These are phyloP conservation scores for Pristiophorus japonicus DNA, from an alignment of 2,113 vertebrate genomes.

Conservation along the genomic window DNA sequence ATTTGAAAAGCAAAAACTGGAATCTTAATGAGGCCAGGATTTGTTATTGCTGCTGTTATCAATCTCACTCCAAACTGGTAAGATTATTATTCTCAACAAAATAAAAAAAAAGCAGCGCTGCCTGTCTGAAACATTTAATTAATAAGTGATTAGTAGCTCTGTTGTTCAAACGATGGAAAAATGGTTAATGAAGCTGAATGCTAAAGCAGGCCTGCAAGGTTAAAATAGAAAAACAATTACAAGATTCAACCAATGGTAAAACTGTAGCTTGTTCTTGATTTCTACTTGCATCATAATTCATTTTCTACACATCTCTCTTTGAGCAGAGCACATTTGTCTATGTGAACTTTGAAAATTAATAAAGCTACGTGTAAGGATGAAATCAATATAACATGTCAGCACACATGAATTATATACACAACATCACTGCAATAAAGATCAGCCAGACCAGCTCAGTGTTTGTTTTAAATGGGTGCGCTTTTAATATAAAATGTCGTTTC, in stretches of 20 bases:
- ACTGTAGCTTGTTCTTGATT: constrained; percentile 20
- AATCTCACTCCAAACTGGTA: not conserved
- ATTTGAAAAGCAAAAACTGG: constrained; percentile 3
- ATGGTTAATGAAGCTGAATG: constrained; percentile 30
- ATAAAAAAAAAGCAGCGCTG: not conserved
- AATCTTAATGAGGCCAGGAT: constrained; percentile 14
- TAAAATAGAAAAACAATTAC: constrained; percentile 32
- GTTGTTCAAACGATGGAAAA: constrained; percentile 14
- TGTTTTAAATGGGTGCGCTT: not conserved
- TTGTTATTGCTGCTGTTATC: not conserved
- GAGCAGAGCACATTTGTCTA: constrained; percentile 25
- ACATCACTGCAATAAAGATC: constrained; percentile 19
- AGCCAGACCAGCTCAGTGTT: not conserved
- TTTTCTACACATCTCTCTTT: constrained; percentile 29
- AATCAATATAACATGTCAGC: constrained; percentile 27
- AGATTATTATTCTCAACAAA: constrained; percentile 16
- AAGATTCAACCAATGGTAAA: constrained; percentile 14
- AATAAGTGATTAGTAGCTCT: constrained; percentile 25
- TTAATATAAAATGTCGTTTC: not conserved
- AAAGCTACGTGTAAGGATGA: not conserved
- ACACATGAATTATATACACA: constrained; percentile 29
- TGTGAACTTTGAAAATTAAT: constrained; percentile 36
- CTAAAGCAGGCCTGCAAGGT: constrained; percentile 4
- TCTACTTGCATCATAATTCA: constrained; percentile 28
- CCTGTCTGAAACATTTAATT: constrained; percentile 36